phyloP scores from a whole-genome alignment of 2,113 vertebrate species.

The Trogon melanurus region DNA sequence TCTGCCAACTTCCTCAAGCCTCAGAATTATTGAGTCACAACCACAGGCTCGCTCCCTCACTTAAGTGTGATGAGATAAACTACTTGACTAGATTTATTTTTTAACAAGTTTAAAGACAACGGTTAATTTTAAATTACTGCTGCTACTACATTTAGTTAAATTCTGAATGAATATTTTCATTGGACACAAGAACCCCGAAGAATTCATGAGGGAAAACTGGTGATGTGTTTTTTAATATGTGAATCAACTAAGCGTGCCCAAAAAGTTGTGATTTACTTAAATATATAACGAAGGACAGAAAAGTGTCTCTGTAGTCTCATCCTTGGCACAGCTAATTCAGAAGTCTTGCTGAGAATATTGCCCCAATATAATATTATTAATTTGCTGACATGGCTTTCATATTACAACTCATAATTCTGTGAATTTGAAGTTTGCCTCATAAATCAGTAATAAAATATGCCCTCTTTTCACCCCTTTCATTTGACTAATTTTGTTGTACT shows the following conservation, averaged over 20 bases:
- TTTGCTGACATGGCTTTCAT: neutral
- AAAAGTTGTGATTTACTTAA: neutral
- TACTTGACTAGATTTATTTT: neutral
- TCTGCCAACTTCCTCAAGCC: neutral
- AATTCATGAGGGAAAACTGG: neutral
- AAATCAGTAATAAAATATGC: neutral
- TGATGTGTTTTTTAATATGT: neutral
- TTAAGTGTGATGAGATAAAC: neutral
- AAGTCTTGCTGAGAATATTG: neutral
- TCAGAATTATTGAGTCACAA: neutral
- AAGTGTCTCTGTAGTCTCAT: neutral
- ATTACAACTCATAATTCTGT: neutral
- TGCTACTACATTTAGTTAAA: neutral
- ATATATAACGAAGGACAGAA: neutral
- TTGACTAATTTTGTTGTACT: neutral
- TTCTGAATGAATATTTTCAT: slow-evolving; percentile 13
- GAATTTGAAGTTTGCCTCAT: neutral
- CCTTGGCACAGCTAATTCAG: neutral
- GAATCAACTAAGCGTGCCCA: neutral
- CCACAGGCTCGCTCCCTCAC: neutral
- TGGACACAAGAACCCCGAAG: slow-evolving; percentile 1
- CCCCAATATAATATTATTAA: neutral
- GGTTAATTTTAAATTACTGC: neutral
- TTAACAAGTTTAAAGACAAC: neutral
- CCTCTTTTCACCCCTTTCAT: neutral